Evolutionary conservation across 2,888 invertebrate species (phyloP), one percentile per base, ranked within the genome.

Genomic region (Euzophera pinguis): DNA sequence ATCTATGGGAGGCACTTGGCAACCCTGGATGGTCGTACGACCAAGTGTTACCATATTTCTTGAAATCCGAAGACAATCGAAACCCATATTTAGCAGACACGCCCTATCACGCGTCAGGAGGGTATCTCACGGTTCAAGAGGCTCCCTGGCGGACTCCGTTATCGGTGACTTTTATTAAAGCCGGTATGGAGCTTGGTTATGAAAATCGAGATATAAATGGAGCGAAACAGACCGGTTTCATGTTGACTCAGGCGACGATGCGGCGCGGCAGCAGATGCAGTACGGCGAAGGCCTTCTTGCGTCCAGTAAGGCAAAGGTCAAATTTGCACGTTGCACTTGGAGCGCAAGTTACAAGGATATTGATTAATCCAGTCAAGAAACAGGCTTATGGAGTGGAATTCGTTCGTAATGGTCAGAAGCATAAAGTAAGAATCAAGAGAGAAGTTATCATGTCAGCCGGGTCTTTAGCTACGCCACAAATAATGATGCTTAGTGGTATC

Each of bases 401-500:
- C 57, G 72, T 93, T 6, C 91, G 94, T 41, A 91, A 94, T 51
- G 94, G 94, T 0, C 90, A 91, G 51, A 92, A 91, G 51, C 91
- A 93, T 50, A 88, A 92, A 43, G 94, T 95, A 0, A 90, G 93
- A 57, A 96, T 96, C 0, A 92, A 94, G 55, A 92, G 95, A 50
- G 97, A 97, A 78, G 93, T 98, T 0, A 92, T 98, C 6, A 87
- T 97, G 64, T 95, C 96, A 1, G 96, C 97, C 0, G 98, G 98
- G 0, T 93, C 98, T 0, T 93, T 99, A 35, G 95, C 96, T 50
- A 94, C 96, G 2, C 98, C 98, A 0, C 97, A 98, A 67, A 73
- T 99, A 14, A 90, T 99, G 60, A 97, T 98, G 97, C 75, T 98
- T 7, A 97, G 97, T 51, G 98, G 98, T 0, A 92, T 98, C 16